These are phyloP conservation scores for Apodemia hepburni DNA, from an alignment of 2,888 invertebrate species.

Conservation along the genomic window DNA sequence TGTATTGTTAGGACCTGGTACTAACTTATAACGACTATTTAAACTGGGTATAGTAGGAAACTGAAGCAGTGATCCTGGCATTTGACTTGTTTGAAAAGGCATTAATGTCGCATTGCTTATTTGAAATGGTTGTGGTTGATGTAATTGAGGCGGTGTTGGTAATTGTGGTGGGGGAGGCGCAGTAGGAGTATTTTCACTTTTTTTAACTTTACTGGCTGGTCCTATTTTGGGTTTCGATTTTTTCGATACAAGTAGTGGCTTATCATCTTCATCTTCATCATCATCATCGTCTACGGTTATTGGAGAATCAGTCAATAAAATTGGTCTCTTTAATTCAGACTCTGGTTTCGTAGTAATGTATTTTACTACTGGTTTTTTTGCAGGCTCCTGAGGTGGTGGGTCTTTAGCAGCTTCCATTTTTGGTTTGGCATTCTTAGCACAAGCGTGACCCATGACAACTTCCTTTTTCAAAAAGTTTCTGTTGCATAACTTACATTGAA, in stretches of 20 bases:
- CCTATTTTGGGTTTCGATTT: slow-evolving; percentile 57
- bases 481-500: slow-evolving; percentile 69
- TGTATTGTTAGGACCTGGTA: slow-evolving; percentile 66
- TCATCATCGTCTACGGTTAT: slow-evolving; percentile 31
- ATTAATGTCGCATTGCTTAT: neutral
- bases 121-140: slow-evolving; percentile 1
- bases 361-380: slow-evolving; percentile 58
- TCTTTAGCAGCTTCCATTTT: slow-evolving; percentile 48
- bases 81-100: slow-evolving; percentile 10
- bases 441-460: slow-evolving; percentile 60
- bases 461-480: slow-evolving; percentile 68
- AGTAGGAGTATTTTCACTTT: slow-evolving; percentile 29
- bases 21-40: slow-evolving; percentile 57
- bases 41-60: slow-evolving; percentile 49
- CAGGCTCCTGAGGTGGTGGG: slow-evolving; percentile 44
- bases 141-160: neutral
- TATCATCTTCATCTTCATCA: slow-evolving; percentile 32
- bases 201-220: slow-evolving; percentile 62
- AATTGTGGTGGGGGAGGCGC: slow-evolving; percentile 29
- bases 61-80: slow-evolving; percentile 34
- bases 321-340: slow-evolving; percentile 38
- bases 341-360: slow-evolving; percentile 58
- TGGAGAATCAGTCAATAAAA: slow-evolving; percentile 34
- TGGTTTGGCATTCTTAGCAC: slow-evolving; percentile 60
- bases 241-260: slow-evolving; percentile 25